These are phyloP conservation scores for Brachionichthys hirsutus DNA, from an alignment of 2,113 vertebrate species.

Conservation along the genomic window DNA sequence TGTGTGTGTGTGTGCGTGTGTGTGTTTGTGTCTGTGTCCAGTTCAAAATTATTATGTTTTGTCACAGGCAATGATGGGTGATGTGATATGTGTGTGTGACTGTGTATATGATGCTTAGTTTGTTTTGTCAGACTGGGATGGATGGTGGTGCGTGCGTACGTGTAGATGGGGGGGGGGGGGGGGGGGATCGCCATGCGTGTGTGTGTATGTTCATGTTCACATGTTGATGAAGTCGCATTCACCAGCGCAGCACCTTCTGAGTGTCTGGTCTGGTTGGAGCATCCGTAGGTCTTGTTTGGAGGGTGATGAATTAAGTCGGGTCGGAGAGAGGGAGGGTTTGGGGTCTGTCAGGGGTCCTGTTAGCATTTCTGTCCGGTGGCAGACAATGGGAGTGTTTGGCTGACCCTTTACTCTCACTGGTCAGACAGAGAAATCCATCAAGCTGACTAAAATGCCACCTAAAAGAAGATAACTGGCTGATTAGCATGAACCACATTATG, in stretches of 20 bases:
- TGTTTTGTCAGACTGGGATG: conserved; percentile 40
- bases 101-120: conserved; percentile 20
- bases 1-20: conserved; percentile 12
- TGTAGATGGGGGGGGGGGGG: neutral
- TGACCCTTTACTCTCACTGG: conserved; percentile 62
- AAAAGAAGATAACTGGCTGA: conserved; percentile 47
- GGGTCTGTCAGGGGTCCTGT: conserved; percentile 66
- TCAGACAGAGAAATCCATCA: conserved; percentile 64
- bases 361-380: conserved; percentile 65
- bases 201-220: conserved; percentile 12
- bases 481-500: neutral
- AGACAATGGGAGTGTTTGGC: conserved; percentile 47
- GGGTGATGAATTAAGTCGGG: conserved; percentile 66
- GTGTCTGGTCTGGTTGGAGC: conserved; percentile 28
- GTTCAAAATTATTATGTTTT: conserved; percentile 35
- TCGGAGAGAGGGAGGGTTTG: conserved; percentile 45
- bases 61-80: conserved; percentile 32
- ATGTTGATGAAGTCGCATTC: conserved; percentile 1
- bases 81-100: conserved; percentile 17
- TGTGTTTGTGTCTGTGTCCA: conserved; percentile 9
- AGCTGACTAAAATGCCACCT: conserved; percentile 42
- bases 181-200: conserved; percentile 6
- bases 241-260: conserved; percentile 20
- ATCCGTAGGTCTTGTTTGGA: conserved; percentile 59
- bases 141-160: conserved; percentile 20